A percentile compares a stretch with the other conserved stretches of the same genome.
phyloP scores from a whole-genome alignment of 2,797 vertebrate species.

The Paramormyrops hopkinsi region DNA sequence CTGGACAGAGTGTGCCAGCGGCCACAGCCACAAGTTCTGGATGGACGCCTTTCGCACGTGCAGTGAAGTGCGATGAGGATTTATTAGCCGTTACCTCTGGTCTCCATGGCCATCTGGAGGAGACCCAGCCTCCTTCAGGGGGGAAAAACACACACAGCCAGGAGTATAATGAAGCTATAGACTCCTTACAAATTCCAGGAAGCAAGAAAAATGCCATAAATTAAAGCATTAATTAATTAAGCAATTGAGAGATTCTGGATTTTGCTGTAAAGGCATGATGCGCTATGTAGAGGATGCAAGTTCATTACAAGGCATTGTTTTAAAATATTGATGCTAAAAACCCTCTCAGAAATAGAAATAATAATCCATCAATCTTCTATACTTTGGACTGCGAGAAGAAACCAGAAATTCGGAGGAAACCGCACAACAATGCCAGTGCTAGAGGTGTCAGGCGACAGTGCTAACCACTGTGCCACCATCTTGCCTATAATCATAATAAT shows the following conservation, averaged over 20 bases:
- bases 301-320: neutral
- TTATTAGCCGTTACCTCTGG: conserved; percentile 51
- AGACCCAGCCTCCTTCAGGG: neutral
- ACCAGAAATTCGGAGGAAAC: neutral
- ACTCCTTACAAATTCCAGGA: neutral
- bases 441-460: neutral
- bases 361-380: neutral
- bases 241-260: neutral
- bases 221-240: neutral
- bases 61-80: conserved; percentile 55
- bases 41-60: conserved; percentile 44
- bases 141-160: neutral
- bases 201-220: neutral
- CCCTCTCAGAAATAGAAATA: neutral
- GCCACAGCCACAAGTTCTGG: conserved; percentile 47
- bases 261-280: neutral
- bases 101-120: conserved; percentile 43
- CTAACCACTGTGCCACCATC: neutral
- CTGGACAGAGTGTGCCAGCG: conserved; percentile 26
- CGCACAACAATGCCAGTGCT: neutral
- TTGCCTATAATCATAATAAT: neutral
- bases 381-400: neutral
- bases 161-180: neutral
- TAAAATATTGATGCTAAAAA: neutral
- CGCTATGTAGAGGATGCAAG: neutral